A percentile compares a stretch with the other conserved stretches of the same genome.
Conservation (phyloP, 2,888 invertebrate genomes). For the Sepiola atlantica region DNA sequence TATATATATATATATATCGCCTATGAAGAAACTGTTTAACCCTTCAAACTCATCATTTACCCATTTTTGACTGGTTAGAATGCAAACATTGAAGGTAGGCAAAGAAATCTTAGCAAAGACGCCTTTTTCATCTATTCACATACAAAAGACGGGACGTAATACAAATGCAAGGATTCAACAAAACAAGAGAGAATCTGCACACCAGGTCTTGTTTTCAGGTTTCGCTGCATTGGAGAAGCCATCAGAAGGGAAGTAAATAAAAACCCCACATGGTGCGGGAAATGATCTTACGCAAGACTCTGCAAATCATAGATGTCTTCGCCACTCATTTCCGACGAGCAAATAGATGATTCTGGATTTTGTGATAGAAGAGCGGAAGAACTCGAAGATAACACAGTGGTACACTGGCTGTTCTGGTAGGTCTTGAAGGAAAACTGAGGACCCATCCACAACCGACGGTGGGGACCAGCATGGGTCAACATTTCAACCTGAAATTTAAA, state of each 20-base stretch:
- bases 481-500: constrained; percentile 86
- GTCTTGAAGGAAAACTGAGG: constrained; percentile 99
- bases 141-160: no score
- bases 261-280: background rate
- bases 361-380: constrained; percentile 74
- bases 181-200: no score
- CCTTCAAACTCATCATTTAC: no score
- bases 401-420: constrained; percentile 78
- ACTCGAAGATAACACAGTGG: constrained; percentile 73
- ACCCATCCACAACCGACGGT: constrained; percentile 96
- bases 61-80: no score
- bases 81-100: no score
- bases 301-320: constrained; percentile 73
- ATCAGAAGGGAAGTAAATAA: background rate
- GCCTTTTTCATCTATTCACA: no score
- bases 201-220: no score
- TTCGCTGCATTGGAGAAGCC: no score
- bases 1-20: no score
- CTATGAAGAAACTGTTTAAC: no score
- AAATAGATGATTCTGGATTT: constrained; percentile 68
- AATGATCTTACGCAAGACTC: constrained; percentile 71
- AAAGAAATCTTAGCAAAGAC: no score
- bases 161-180: no score
- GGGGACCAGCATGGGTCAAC: constrained; percentile 96
- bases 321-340: constrained; percentile 71